Evolutionary conservation across 1,140 invertebrate species (phyloP).

Genomic region (Pseudomyrmex flavicornis): DNA sequence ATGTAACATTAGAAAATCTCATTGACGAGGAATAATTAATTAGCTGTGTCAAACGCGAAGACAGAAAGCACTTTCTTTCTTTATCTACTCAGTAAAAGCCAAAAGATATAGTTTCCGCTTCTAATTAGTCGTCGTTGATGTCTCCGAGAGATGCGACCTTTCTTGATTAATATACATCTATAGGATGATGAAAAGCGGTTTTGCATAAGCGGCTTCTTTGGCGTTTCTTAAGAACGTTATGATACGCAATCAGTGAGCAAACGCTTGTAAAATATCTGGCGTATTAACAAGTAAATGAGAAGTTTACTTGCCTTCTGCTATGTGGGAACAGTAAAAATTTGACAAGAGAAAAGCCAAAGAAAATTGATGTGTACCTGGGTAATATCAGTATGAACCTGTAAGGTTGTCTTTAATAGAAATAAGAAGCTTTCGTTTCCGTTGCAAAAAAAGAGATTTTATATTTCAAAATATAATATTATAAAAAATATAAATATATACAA

Average conservation of each 20-base stretch:
- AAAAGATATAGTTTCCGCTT: constrained; percentile 11
- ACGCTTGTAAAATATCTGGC: background rate
- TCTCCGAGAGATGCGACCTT: constrained; percentile 60
- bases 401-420: too few species aligned
- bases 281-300: constrained; percentile 2
- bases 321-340: too few species aligned
- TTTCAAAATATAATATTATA: too few species aligned
- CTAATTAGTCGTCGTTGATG: constrained; percentile 64
- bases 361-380: background rate
- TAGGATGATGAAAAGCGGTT: constrained; percentile 15
- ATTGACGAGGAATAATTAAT: constrained; percentile 63
- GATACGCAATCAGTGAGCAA: constrained; percentile 51
- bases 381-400: too few species aligned
- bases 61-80: background rate
- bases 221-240: constrained; percentile 2
- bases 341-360: background rate
- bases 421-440: background rate
- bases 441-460: too few species aligned
- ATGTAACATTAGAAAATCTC: constrained; percentile 42
- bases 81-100: background rate
- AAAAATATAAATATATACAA: too few species aligned
- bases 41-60: constrained; percentile 23
- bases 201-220: background rate
- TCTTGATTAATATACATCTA: constrained; percentile 75
- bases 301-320: background rate